phyloP scores from a whole-genome alignment of 1,140 invertebrate genomes.

The Drosophila neocordata region DNA sequence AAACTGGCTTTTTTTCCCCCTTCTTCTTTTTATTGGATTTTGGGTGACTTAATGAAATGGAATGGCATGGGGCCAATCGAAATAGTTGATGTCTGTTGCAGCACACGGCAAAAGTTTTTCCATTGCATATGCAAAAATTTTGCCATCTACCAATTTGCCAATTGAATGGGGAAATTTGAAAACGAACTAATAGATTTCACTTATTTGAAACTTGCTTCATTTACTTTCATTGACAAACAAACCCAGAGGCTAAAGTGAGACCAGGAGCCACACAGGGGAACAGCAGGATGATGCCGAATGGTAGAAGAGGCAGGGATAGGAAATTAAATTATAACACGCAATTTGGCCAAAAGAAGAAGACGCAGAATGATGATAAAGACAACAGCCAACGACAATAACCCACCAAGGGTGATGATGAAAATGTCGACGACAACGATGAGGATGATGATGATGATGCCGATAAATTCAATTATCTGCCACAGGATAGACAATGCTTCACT shows the following conservation, averaged over 20 bases:
- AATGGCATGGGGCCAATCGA: not conserved
- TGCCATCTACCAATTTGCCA: no score
- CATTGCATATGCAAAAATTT: not conserved
- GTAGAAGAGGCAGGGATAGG: constrained; percentile 4
- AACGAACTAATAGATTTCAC: constrained; percentile 1
- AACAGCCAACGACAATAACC: constrained; percentile 5
- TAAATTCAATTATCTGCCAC: constrained; percentile 67
- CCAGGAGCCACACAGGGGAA: not conserved
- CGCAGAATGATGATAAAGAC: not conserved
- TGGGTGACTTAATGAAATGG: no score
- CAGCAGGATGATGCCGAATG: not conserved
- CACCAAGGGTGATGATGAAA: not conserved
- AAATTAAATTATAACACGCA: constrained; percentile 70
- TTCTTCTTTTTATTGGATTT: not conserved
- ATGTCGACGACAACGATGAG: not conserved
- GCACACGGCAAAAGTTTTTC: not conserved
- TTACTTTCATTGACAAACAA: constrained; percentile 2
- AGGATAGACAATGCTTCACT: constrained; percentile 23
- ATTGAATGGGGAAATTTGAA: not conserved
- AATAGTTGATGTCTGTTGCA: not conserved
- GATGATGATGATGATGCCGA: constrained; percentile 31
- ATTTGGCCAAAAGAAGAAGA: constrained; percentile 42
- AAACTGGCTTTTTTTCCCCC: constrained; percentile 5
- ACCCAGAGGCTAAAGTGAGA: not conserved
- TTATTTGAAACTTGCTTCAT: constrained; percentile 6